phyloP scores from a whole-genome alignment of 2,888 invertebrate genomes.

The Mesorhabditis sp. region DNA sequence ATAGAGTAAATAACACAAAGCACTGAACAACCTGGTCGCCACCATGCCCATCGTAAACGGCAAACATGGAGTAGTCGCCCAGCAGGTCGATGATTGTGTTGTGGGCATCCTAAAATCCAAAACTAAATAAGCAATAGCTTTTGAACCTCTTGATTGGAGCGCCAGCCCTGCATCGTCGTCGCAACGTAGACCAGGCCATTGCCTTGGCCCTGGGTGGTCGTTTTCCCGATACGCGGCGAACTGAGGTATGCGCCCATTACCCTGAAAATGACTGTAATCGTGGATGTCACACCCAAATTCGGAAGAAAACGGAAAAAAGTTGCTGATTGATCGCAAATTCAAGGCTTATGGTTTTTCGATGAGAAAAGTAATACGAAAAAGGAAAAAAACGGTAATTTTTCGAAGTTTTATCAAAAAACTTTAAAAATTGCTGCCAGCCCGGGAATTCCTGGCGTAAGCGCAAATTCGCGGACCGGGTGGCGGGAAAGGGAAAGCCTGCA shows the following conservation, averaged over 20 bases:
- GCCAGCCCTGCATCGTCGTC: slow-evolving; percentile 99
- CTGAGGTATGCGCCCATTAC: slow-evolving; percentile 85
- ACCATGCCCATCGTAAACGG: slow-evolving; percentile 97
- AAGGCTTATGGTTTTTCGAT: no score
- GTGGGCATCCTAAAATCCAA: slow-evolving; percentile 81
- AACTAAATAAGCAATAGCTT: neutral
- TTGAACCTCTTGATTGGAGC: slow-evolving; percentile 89
- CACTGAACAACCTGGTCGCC: slow-evolving; percentile 77
- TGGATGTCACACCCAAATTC: no score
- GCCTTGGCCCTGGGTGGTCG: neutral
- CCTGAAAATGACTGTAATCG: no score
- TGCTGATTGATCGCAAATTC: no score
- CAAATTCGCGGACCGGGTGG: no score
- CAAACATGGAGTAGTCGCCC: slow-evolving; percentile 77
- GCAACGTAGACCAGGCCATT: slow-evolving; percentile 71
- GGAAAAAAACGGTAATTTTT: no score
- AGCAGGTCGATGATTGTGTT: slow-evolving; percentile 85
- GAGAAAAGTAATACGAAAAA: no score
- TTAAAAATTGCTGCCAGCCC: no score
- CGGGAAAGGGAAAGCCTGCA: no score
- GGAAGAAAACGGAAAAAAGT: no score
- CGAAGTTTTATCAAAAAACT: no score
- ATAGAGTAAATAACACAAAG: neutral
- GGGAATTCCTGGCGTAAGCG: no score
- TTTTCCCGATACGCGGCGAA: slow-evolving; percentile 62